phyloP scores from a whole-genome alignment of 1,140 invertebrate species.

The Babylonia areolata region DNA sequence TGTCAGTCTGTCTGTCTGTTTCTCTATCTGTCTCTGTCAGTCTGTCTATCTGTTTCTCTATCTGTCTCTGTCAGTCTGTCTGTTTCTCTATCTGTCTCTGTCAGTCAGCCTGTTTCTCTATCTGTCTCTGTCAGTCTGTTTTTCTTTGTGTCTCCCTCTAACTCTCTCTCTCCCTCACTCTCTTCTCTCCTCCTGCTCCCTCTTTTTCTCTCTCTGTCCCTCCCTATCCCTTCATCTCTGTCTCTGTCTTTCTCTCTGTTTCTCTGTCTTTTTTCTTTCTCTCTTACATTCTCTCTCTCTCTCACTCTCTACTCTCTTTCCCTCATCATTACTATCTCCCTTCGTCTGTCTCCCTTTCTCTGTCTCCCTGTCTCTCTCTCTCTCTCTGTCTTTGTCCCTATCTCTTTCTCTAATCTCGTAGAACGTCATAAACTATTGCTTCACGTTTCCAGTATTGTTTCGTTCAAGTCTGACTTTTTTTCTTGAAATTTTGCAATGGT shows the following conservation, averaged over 20 bases:
- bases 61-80: neutral
- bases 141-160: neutral
- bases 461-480: too few relatives aligned
- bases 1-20: neutral
- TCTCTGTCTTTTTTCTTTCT: neutral
- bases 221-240: too few relatives aligned
- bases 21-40: neutral
- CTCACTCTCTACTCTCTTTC: neutral
- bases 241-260: neutral
- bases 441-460: too few relatives aligned
- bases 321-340: neutral
- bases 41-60: neutral
- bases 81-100: neutral
- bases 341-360: neutral
- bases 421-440: too few relatives aligned
- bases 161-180: neutral
- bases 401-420: too few relatives aligned
- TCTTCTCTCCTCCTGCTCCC: neutral
- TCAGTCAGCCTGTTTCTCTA: neutral
- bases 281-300: slow-evolving; percentile 4
- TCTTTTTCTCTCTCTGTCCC: neutral
- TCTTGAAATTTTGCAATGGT: too few relatives aligned
- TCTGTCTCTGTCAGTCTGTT: neutral
- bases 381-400: neutral
- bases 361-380: neutral